Conservation (phyloP, 2,888 invertebrate genomes). For the Thymelicus lineola region DNA sequence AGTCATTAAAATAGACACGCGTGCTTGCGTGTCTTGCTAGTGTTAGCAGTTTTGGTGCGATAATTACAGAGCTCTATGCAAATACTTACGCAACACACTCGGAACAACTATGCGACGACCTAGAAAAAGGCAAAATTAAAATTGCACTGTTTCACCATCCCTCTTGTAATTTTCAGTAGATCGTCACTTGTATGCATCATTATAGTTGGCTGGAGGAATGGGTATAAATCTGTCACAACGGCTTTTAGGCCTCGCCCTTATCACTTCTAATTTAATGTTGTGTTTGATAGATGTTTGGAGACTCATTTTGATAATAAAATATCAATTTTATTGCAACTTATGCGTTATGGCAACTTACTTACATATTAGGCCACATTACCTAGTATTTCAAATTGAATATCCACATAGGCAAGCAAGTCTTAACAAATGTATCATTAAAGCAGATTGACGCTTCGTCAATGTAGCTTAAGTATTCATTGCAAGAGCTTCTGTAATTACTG, state of each 20-base stretch:
- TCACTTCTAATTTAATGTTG: not conserved
- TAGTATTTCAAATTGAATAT: too few species aligned
- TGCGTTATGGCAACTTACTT: too few species aligned
- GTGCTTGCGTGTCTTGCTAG: conserved; percentile 61
- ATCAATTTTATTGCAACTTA: too few species aligned
- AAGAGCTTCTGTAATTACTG: too few species aligned
- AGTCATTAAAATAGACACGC: conserved; percentile 62
- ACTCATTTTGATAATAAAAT: too few species aligned
- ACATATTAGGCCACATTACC: too few species aligned
- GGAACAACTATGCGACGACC: conserved; percentile 54
- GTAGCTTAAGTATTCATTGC: too few species aligned
- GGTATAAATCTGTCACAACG: not conserved
- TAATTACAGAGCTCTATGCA: conserved; percentile 67
- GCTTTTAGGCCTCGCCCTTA: not conserved
- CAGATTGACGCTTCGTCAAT: too few species aligned
- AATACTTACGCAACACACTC: conserved; percentile 62
- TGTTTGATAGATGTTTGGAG: too few species aligned
- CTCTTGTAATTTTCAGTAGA: not conserved
- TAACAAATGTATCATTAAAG: too few species aligned
- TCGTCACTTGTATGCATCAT: not conserved
- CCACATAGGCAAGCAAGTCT: too few species aligned
- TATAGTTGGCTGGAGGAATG: not conserved
- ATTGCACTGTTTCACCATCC: conserved; percentile 40
- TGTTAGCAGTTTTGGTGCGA: conserved; percentile 58
- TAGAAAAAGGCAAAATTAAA: conserved; percentile 60